phyloP scores from a whole-genome alignment of 2,888 invertebrate species.

The Chymomyza fuscimana region DNA sequence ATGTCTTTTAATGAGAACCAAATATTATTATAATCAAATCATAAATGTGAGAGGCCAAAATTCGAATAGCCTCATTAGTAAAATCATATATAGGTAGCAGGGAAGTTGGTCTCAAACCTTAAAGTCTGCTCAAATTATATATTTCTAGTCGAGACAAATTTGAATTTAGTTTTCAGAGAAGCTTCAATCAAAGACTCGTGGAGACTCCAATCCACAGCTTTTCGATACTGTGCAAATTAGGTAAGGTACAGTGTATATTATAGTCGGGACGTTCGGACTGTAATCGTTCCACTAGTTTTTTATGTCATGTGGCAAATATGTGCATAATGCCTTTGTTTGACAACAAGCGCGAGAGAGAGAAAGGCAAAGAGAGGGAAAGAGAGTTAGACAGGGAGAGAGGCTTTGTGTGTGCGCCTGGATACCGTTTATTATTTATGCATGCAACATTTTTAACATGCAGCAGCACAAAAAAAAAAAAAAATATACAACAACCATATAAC shows the following conservation, averaged over 20 bases:
- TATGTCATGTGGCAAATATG: conserved; percentile 50
- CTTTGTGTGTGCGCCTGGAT: conserved; percentile 16
- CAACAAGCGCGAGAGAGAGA: conserved; percentile 9
- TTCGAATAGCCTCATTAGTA: no score
- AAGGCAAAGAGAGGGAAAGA: background rate
- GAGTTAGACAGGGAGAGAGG: conserved; percentile 5
- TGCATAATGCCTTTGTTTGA: conserved; percentile 54
- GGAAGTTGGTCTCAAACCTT: no score
- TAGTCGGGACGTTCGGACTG: background rate
- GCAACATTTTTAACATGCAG: conserved; percentile 68
- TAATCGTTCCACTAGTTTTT: background rate
- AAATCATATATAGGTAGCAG: no score
- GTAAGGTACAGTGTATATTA: background rate
- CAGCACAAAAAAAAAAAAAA: conserved; percentile 67
- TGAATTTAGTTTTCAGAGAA: no score
- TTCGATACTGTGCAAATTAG: no score
- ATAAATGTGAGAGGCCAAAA: no score
- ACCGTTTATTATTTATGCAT: conserved; percentile 73
- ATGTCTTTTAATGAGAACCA: no score
- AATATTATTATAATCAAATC: no score
- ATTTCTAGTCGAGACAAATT: no score
- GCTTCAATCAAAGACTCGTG: no score
- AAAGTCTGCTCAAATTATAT: no score
- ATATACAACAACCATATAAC: background rate
- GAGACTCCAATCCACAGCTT: no score